phyloP scores from a whole-genome alignment of 2,113 vertebrate species.

The Spea bombifrons region DNA sequence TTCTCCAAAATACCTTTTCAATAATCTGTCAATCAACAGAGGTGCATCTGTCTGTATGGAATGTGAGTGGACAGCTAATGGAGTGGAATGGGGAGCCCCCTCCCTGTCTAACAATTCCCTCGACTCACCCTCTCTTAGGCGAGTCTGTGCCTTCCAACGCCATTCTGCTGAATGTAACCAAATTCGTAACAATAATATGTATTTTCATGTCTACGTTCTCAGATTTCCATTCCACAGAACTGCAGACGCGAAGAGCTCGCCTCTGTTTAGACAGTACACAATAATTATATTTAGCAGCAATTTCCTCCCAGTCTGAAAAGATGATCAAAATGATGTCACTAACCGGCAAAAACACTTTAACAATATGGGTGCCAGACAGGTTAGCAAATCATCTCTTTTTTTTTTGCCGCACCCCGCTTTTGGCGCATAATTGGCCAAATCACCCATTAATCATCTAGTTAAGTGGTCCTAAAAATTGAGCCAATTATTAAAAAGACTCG shows the following conservation, averaged over 20 bases:
- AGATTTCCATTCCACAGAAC: constrained; percentile 9
- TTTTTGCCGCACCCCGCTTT: no score
- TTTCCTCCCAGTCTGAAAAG: no score
- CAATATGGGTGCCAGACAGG: no score
- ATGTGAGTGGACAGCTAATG: constrained; percentile 38
- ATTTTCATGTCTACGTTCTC: constrained; percentile 21
- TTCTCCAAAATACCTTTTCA: constrained; percentile 36
- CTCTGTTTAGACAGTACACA: no score
- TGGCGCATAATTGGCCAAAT: no score
- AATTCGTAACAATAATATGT: constrained; percentile 36
- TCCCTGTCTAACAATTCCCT: constrained; percentile 13
- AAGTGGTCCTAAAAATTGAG: no score
- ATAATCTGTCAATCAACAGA: constrained; percentile 39
- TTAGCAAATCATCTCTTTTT: no score
- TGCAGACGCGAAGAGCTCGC: neutral
- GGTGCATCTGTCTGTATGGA: constrained; percentile 39
- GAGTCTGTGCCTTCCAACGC: constrained; percentile 18
- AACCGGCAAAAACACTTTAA: no score
- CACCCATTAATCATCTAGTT: no score
- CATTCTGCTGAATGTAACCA: constrained; percentile 34
- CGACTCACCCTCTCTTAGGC: constrained; percentile 3
- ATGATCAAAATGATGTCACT: no score
- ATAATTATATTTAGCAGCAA: no score
- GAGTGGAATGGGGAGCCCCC: constrained; percentile 23
- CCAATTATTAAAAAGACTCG: no score